phyloP scores from a whole-genome alignment of 2,797 vertebrate species.

The Enoplosus armatus region DNA sequence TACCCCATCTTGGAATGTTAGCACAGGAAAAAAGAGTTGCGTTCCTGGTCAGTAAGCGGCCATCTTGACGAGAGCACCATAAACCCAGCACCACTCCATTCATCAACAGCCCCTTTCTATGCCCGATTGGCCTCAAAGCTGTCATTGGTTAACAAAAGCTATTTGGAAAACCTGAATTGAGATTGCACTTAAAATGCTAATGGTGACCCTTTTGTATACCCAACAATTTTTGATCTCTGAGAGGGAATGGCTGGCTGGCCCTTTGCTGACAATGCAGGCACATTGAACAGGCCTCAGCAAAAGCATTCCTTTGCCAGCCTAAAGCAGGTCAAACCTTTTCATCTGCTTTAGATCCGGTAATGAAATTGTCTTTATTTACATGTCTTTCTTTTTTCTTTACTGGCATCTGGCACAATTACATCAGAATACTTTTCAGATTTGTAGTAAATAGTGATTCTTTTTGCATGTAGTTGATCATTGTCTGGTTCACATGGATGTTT shows the following conservation, averaged over 20 bases:
- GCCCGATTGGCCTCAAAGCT: slow-evolving; percentile 62
- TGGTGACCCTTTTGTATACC: slow-evolving; percentile 65
- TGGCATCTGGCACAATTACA: slow-evolving; percentile 1
- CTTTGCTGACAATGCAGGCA: slow-evolving; percentile 41
- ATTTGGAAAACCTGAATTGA: slow-evolving; percentile 64
- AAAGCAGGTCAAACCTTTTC: slow-evolving; percentile 33
- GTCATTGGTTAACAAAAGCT: slow-evolving; percentile 69
- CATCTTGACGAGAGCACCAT: slow-evolving; percentile 65
- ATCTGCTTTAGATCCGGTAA: slow-evolving; percentile 27
- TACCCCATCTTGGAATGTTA: slow-evolving; percentile 51
- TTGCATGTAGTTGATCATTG: background rate
- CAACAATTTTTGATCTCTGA: slow-evolving; percentile 58
- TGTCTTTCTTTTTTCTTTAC: background rate
- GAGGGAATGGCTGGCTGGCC: slow-evolving; percentile 24
- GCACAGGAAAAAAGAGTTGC: slow-evolving; percentile 42
- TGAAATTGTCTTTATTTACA: slow-evolving; percentile 30
- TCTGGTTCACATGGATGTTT: slow-evolving; percentile 14
- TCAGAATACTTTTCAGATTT: background rate
- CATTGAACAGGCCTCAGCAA: slow-evolving; percentile 27
- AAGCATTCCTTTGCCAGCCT: slow-evolving; percentile 36
- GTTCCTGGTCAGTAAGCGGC: slow-evolving; percentile 52
- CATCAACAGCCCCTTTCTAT: slow-evolving; percentile 58
- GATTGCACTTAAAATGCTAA: slow-evolving; percentile 80
- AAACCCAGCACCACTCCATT: slow-evolving; percentile 65
- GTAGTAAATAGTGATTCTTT: background rate